Base-by-base conservation (phyloP, 1,140 invertebrate genomes). In the Drosophila azteca region DNA sequence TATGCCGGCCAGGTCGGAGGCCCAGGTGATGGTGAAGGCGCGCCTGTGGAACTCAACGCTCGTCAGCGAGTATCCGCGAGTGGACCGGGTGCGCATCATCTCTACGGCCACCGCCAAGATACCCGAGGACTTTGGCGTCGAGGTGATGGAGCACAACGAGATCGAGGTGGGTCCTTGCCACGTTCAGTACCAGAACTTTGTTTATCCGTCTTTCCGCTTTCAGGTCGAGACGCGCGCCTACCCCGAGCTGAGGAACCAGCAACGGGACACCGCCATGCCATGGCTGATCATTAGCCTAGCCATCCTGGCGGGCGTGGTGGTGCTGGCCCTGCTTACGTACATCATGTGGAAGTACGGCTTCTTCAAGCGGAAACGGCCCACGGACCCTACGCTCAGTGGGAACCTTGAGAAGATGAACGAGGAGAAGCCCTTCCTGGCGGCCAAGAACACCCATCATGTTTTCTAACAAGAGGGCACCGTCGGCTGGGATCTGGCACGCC, bases 11-110 rank as follows among this genome's bases (percentile, higher is more conserved):
- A 94, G 95, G 79, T 94, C 96, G 64, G 95, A 95, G 78, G 95
- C 95, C 1, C 95, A 95, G 1, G 96, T 98, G 65, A 94, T 94
- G 43, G 94, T 98, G 17, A 95, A 94, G 82, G 95, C 97, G 1
- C 94, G 96, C 52, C 93, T 99, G 6, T 98, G 97, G 97, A 98
- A 98, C 93, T 95, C 96, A 1, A 98, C 97, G 0, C 92, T 99
- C 11, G 95, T 97, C 1, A 95, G 97, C 89, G 96, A 98, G 91
- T 98, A 97, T 92, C 95, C 96, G 0, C 93, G 95, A 49, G 96
- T 97, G n/a, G 95, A 97, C 89, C 93, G 94, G 46, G 97, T 98
- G 0, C 94, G 94, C 75, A 97, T 98, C 53, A 94, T 94, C 31
- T 98, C 97, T 0, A 93, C 93, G 52, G 97, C 96, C 1, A 93